Conservation (phyloP, 2,888 invertebrate species). For the Lochmaea capreae region DNA sequence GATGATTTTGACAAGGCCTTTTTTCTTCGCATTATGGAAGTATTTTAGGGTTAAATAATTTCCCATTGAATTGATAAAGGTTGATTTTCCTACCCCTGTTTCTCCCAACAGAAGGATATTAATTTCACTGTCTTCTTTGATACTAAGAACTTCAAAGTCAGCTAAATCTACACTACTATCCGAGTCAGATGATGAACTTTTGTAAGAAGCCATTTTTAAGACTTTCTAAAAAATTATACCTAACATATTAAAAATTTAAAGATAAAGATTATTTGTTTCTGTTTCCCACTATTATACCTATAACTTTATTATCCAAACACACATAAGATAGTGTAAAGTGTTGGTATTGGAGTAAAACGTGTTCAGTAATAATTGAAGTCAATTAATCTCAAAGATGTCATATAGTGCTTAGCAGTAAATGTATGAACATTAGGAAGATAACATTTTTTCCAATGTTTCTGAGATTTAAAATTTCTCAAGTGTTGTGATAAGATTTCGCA, state of each 20-base stretch:
- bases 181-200: neutral
- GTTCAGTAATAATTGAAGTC: no score
- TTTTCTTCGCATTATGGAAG: slow-evolving; percentile 50
- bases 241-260: neutral
- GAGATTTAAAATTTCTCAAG: no score
- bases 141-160: slow-evolving; percentile 23
- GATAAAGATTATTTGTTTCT: neutral
- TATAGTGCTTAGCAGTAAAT: no score
- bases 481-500: no score
- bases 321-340: no score
- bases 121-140: slow-evolving; percentile 46
- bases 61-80: slow-evolving; percentile 60
- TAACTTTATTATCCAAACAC: no score
- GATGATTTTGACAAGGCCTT: slow-evolving; percentile 52
- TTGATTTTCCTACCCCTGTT: slow-evolving; percentile 62
- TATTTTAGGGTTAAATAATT: slow-evolving; percentile 56
- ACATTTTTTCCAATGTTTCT: no score
- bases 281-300: no score
- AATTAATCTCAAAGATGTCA: no score
- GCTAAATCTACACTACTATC: slow-evolving; percentile 24
- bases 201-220: neutral
- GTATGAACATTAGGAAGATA: no score
- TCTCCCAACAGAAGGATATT: slow-evolving; percentile 61
- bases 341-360: no score
- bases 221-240: neutral